Evolutionary conservation across 2,113 vertebrate species (phyloP).

Genomic region (Chlorodrepanis virens): DNA sequence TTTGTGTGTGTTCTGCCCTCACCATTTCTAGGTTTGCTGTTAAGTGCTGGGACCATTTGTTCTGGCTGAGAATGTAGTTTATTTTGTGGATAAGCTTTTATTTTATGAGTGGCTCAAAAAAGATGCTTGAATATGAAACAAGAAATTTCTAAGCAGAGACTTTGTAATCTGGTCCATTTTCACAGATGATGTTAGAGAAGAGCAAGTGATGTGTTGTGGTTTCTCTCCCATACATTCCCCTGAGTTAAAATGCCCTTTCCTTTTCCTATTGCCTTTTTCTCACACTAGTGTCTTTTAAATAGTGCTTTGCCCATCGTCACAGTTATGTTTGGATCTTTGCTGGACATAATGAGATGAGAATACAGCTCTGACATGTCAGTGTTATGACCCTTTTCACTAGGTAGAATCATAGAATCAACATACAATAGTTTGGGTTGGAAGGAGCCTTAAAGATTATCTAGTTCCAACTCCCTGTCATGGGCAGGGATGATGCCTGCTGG

Average conservation of each 20-base stretch:
- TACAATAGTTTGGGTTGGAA: background rate
- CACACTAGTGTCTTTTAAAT: background rate
- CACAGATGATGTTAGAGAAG: background rate
- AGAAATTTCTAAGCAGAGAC: background rate
- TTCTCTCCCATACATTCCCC: background rate
- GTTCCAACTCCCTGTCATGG: background rate
- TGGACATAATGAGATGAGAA: background rate
- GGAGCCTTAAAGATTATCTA: background rate
- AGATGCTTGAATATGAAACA: background rate
- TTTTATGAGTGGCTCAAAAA: background rate
- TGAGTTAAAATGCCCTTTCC: background rate
- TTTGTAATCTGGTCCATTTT: background rate
- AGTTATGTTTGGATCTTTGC: background rate
- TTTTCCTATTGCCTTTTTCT: background rate
- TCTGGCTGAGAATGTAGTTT: background rate
- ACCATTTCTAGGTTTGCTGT: background rate
- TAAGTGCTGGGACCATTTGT: background rate
- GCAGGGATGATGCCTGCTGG: background rate
- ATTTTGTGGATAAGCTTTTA: background rate
- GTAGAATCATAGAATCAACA: fast-evolving
- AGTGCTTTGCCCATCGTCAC: background rate
- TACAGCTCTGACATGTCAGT: background rate
- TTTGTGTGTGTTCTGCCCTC: background rate
- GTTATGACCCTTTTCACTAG: background rate
- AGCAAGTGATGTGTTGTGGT: background rate